Conservation (phyloP, 2,888 invertebrate genomes). For the Thymelicus acteon region DNA sequence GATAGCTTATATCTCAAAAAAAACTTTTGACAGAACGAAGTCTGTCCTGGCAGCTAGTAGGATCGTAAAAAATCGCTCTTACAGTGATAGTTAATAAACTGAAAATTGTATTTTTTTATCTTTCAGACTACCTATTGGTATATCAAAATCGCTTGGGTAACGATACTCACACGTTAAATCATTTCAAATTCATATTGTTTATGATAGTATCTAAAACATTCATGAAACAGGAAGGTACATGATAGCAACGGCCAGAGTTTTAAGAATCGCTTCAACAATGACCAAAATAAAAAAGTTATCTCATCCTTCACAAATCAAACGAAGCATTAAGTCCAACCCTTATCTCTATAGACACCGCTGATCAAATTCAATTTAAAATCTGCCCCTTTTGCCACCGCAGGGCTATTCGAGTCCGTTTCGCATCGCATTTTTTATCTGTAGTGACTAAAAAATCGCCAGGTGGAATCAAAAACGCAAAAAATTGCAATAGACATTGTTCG, state of each 20-base stretch:
- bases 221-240: too few relatives aligned
- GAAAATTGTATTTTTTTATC: too few relatives aligned
- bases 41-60: too few relatives aligned
- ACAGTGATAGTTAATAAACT: too few relatives aligned
- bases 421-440: slow-evolving; percentile 64
- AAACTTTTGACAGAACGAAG: too few relatives aligned
- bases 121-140: too few relatives aligned
- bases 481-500: slow-evolving; percentile 49
- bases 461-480: slow-evolving; percentile 60
- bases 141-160: too few relatives aligned
- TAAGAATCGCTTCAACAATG: background rate
- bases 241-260: background rate
- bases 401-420: slow-evolving; percentile 50
- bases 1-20: too few relatives aligned
- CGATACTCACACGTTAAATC: too few relatives aligned
- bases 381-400: slow-evolving; percentile 55
- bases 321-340: slow-evolving; percentile 47
- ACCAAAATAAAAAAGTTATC: slow-evolving; percentile 54
- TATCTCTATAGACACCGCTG: slow-evolving; percentile 56
- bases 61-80: too few relatives aligned
- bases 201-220: too few relatives aligned
- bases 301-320: slow-evolving; percentile 63
- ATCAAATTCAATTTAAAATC: slow-evolving; percentile 67
- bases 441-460: slow-evolving; percentile 75
- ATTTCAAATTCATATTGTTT: too few relatives aligned